Conservation (phyloP, 2,797 vertebrate genomes). For the Typhlichthys eigenmanni region DNA sequence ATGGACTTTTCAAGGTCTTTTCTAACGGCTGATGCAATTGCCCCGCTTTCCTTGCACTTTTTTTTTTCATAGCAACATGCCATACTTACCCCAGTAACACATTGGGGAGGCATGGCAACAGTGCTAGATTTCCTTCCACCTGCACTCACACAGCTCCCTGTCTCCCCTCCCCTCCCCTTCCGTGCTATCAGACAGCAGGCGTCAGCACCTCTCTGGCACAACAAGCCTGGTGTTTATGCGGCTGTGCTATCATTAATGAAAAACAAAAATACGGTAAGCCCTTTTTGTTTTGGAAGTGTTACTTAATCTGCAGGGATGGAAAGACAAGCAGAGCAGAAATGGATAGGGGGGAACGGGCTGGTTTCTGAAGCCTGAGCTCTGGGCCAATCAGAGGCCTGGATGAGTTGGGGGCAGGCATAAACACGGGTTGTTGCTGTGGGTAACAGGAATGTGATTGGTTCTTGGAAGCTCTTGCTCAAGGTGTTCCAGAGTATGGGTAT, state of each 20-base stretch:
- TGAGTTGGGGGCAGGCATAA: conserved; percentile 53
- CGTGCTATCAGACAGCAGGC: conserved; percentile 13
- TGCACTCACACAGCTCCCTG: conserved; percentile 29
- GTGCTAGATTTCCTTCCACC: conserved; percentile 45
- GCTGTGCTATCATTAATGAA: conserved; percentile 60
- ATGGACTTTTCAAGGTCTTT: conserved; percentile 69
- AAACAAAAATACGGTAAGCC: conserved; percentile 77
- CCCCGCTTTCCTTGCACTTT: conserved; percentile 62
- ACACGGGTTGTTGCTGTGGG: conserved; percentile 78
- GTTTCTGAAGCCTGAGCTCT: conserved; percentile 10
- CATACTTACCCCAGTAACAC: conserved; percentile 76
- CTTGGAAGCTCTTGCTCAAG: conserved; percentile 61
- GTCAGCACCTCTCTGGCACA: conserved; percentile 28
- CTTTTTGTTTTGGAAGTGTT: conserved; percentile 78
- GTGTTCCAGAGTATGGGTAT: conserved; percentile 62
- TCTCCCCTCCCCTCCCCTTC: conserved; percentile 12
- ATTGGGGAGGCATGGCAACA: conserved; percentile 77
- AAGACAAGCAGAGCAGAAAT: conserved; percentile 33
- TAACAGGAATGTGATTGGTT: conserved; percentile 80
- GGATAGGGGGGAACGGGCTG: conserved; percentile 38
- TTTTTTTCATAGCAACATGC: conserved; percentile 70
- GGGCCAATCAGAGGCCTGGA: conserved; percentile 70
- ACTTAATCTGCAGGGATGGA: conserved; percentile 75
- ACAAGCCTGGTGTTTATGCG: conserved; percentile 55
- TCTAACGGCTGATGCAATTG: conserved; percentile 70